These are phyloP conservation scores for Neomorphus geoffroyi DNA, from an alignment of 2,797 vertebrate genomes.

Conservation along the genomic window DNA sequence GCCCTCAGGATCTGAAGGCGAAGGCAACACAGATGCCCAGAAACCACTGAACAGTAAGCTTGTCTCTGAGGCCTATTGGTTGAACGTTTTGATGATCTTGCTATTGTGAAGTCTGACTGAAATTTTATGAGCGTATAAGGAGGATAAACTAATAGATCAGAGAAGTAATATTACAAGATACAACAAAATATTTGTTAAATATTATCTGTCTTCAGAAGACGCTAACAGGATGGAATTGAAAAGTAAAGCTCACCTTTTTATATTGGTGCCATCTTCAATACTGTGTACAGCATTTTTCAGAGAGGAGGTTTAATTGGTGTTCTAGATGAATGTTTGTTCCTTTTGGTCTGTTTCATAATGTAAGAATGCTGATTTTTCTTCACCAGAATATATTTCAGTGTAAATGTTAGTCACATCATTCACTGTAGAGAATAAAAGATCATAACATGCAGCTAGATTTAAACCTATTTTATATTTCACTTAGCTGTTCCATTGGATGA, in stretches of 20 bases:
- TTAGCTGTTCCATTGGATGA: neutral
- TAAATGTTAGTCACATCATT: neutral
- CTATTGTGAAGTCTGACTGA: neutral
- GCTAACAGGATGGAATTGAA: neutral
- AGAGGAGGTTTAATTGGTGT: neutral
- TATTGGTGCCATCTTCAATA: neutral
- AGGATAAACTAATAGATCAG: neutral
- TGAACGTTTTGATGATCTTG: neutral
- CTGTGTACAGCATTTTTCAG: neutral
- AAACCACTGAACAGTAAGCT: constrained; percentile 82
- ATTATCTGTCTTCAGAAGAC: neutral
- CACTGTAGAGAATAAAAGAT: neutral
- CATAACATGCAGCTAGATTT: neutral
- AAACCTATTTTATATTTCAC: neutral
- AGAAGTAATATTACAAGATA: neutral
- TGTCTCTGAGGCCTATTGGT: neutral
- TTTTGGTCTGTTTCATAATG: neutral
- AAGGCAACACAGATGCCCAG: constrained; percentile 71
- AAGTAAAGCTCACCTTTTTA: neutral
- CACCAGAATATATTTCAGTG: neutral
- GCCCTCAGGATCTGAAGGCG: constrained; percentile 69
- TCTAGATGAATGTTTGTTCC: neutral
- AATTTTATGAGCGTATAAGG: neutral
- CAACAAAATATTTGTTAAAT: neutral
- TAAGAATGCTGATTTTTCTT: neutral